Evolutionary conservation across 1,140 invertebrate genomes (phyloP).

Genomic region (Tetramorium simillimum): DNA sequence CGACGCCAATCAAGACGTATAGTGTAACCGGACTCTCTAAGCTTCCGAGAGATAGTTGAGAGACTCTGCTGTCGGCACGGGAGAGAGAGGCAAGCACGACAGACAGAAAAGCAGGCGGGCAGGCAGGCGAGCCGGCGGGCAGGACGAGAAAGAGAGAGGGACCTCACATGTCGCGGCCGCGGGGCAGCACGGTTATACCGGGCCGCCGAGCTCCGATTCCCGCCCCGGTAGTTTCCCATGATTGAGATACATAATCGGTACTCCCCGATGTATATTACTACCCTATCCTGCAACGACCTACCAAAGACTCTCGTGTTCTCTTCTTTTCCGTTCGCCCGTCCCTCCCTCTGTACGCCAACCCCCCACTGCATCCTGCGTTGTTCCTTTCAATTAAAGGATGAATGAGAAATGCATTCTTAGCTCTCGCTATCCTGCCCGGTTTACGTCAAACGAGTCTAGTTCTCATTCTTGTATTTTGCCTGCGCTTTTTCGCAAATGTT

Average conservation of each 20-base stretch:
- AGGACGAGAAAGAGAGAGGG: slow-evolving; percentile 39
- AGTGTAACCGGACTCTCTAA: slow-evolving; percentile 31
- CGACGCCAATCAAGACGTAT: slow-evolving; percentile 15
- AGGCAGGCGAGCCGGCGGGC: slow-evolving; percentile 2
- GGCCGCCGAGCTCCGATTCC: slow-evolving; percentile 71
- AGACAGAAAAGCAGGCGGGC: not conserved
- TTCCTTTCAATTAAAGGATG: not conserved
- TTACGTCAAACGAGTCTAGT: not conserved
- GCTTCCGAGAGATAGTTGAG: slow-evolving; percentile 47
- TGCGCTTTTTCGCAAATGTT: not conserved
- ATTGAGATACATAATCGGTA: slow-evolving; percentile 79
- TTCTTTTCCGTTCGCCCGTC: not conserved
- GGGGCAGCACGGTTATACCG: slow-evolving; percentile 71
- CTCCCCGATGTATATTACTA: slow-evolving; percentile 55
- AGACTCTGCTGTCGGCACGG: slow-evolving; percentile 37
- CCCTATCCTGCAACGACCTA: slow-evolving; percentile 24
- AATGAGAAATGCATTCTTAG: not conserved
- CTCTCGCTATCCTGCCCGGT: not conserved
- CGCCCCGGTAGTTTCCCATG: slow-evolving; percentile 78
- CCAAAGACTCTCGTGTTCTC: not conserved
- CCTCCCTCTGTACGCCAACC: not conserved
- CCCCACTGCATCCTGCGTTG: not conserved
- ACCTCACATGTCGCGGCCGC: slow-evolving; percentile 79
- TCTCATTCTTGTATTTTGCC: not conserved
- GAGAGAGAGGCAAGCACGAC: slow-evolving; percentile 26